Base-by-base conservation (phyloP, 1,140 invertebrate genomes). In the Tetramorium parvispinum region DNA sequence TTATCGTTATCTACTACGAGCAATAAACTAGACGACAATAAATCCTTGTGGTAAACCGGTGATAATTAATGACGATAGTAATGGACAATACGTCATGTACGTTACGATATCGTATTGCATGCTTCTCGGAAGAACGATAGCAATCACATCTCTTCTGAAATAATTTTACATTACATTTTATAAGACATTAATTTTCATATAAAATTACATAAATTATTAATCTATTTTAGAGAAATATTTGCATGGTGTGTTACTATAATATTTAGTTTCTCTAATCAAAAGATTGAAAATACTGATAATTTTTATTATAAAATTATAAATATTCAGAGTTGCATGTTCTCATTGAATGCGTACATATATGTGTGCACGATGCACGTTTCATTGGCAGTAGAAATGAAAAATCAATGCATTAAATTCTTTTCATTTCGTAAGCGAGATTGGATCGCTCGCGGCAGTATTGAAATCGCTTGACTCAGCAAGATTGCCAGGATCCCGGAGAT, bases 1-100 rank as follows among this genome's bases (percentile, higher is more conserved):
- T 85, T 57, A 73, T 86, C 37, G 63, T 86, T 82, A 85, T 68
- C 43, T 57, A 46, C 27, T 71, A 51, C n/a, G 27, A 49, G 55
- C 71, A 59, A 76, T 77, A 76, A 85, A 55, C 37, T 66, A 49
- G 43, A 16, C 46, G 27, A 61, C 49, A 51, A 55, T 83, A 57
- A 83, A 83, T 43, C 27, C 8, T 63, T 43, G 37, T 57, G 13
- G 32, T 63, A 73, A 83, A 75, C 13, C 32, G 18, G 32, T 37
- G 32, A 51, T 65, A 83, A 87, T 83, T 83, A 66, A 82, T 61
- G 51, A 27, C 21, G 37, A 37, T 49, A 0, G 5, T 81, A 70
- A 32, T 7, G 40, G 1, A 40, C 3, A 21, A 59, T 21, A 37
- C 37, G 21, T 43, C 11, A 40, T 18, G n/a, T 46, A 16, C 2